These are phyloP conservation scores for Paracanthobrama guichenoti DNA, from an alignment of 2,113 vertebrate genomes.

Conservation along the genomic window DNA sequence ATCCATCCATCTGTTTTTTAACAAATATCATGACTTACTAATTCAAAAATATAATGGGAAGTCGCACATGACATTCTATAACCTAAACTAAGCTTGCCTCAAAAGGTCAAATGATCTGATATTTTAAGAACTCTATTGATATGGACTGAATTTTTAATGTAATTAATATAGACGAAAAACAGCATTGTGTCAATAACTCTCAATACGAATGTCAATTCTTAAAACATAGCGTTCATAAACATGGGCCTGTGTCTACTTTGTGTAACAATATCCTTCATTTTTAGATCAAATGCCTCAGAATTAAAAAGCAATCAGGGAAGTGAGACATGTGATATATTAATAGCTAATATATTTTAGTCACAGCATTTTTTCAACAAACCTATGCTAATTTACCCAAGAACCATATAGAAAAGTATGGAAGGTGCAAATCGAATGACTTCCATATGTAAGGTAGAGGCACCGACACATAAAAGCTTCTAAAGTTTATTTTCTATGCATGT, in stretches of 20 bases:
- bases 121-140: too few relatives aligned
- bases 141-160: background rate
- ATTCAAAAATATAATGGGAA: too few relatives aligned
- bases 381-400: background rate
- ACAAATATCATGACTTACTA: too few relatives aligned
- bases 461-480: background rate
- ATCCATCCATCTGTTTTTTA: too few relatives aligned
- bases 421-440: constrained; percentile 17
- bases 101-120: too few relatives aligned
- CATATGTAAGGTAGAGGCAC: constrained; percentile 12
- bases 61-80: too few relatives aligned
- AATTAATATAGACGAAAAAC: background rate
- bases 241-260: background rate
- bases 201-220: background rate
- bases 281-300: background rate
- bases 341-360: constrained; percentile 12
- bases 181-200: background rate
- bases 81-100: too few relatives aligned
- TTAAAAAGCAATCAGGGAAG: too few relatives aligned
- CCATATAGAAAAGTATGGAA: background rate
- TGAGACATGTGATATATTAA: background rate
- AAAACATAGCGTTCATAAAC: background rate
- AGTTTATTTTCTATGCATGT: background rate
- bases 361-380: background rate
- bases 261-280: constrained; percentile 1